phyloP scores from a whole-genome alignment of 2,797 vertebrate species.

The Leptatherina wallacei region DNA sequence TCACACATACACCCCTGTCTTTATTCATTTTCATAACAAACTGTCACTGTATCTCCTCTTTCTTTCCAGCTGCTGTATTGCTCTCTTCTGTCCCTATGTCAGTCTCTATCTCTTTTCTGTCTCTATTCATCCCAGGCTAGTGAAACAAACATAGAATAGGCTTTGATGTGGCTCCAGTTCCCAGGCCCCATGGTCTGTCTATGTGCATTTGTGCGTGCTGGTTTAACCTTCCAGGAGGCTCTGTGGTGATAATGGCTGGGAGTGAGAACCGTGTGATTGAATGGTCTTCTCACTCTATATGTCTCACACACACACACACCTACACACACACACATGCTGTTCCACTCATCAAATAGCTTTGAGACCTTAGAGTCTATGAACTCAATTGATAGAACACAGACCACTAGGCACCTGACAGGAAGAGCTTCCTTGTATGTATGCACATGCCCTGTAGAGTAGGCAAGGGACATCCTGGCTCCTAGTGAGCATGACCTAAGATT shows the following conservation, averaged over 20 bases:
- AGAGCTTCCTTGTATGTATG: slow-evolving; percentile 37
- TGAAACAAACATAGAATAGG: slow-evolving; percentile 46
- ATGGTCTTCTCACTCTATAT: slow-evolving; percentile 9
- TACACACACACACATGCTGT: slow-evolving; percentile 5
- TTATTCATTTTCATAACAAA: slow-evolving; percentile 40
- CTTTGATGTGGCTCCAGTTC: slow-evolving; percentile 70
- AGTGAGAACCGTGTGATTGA: slow-evolving; percentile 12
- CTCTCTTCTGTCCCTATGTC: slow-evolving; percentile 4
- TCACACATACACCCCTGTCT: slow-evolving; percentile 5
- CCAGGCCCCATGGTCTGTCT: slow-evolving; percentile 48
- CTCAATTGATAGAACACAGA: slow-evolving; percentile 42
- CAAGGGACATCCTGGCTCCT: slow-evolving; percentile 30
- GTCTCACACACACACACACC: not conserved
- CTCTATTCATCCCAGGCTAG: slow-evolving; percentile 32
- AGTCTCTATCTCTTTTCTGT: slow-evolving; percentile 13
- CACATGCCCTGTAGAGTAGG: slow-evolving; percentile 31
- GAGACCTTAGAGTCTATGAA: slow-evolving; percentile 32
- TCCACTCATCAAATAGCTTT: slow-evolving; percentile 50
- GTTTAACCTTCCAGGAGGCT: slow-evolving; percentile 43
- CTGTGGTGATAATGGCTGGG: slow-evolving; percentile 42
- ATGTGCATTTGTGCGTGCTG: slow-evolving; percentile 34
- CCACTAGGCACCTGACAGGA: slow-evolving; percentile 48
- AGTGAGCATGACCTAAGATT: slow-evolving; percentile 22
- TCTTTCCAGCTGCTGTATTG: slow-evolving; percentile 20
- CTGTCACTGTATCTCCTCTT: slow-evolving; percentile 28